phyloP scores from a whole-genome alignment of 2,797 vertebrate genomes.

The Sebastes matsubarae region DNA sequence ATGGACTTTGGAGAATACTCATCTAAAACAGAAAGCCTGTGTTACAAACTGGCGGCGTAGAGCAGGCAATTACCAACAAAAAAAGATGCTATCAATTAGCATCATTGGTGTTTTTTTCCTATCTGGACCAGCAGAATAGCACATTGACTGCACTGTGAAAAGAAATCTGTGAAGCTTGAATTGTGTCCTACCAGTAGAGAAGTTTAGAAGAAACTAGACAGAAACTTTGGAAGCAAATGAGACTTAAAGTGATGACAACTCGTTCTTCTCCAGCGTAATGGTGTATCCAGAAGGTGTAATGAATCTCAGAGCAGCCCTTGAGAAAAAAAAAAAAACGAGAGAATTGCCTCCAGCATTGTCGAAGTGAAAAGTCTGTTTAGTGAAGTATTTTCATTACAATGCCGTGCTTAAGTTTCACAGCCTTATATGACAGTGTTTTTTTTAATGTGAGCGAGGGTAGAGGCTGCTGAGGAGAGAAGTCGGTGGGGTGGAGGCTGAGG shows the following conservation, averaged over 20 bases:
- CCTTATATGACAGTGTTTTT: conserved; percentile 8
- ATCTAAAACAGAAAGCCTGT: neutral
- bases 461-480: conserved; percentile 10
- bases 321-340: neutral
- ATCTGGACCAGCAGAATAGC: neutral
- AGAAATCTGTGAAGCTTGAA: neutral
- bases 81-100: neutral
- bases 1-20: neutral
- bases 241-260: neutral
- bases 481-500: neutral
- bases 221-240: neutral
- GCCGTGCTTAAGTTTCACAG: conserved; percentile 13
- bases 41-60: no score
- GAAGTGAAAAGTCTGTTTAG: conserved; percentile 1
- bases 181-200: neutral
- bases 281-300: conserved; percentile 7
- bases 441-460: conserved; percentile 7
- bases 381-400: conserved; percentile 1
- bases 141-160: neutral
- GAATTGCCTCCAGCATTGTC: conserved; percentile 6
- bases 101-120: neutral
- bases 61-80: neutral
- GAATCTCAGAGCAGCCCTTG: conserved; percentile 9
- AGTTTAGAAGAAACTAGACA: neutral
- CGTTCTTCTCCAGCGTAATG: neutral